Percentiles rank a stretch among this genome's conserved stretches.
Evolutionary conservation across 2,888 invertebrate genomes (phyloP).

Genomic region (Sipha maydis): DNA sequence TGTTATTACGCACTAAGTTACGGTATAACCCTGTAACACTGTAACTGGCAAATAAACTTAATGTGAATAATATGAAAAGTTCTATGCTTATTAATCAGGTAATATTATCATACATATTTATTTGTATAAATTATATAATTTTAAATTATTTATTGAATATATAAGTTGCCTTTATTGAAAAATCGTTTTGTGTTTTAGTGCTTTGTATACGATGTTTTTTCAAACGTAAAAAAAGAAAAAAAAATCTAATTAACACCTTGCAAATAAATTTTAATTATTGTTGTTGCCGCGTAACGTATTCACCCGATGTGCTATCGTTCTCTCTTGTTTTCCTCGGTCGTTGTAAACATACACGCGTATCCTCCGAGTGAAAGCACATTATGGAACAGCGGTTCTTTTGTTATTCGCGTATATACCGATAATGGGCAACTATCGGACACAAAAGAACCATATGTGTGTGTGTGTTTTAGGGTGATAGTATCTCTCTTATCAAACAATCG

Average conservation of each 20-base stretch:
- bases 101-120: background rate
- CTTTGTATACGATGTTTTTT: background rate
- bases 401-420: conserved; percentile 23
- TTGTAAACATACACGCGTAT: conserved; percentile 15
- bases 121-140: too few species aligned
- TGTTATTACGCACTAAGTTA: background rate
- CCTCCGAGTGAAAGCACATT: conserved; percentile 47
- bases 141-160: too few species aligned
- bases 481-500: conserved; percentile 51
- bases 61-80: conserved; percentile 38
- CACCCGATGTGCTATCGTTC: background rate
- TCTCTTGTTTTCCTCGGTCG: conserved; percentile 2
- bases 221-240: background rate
- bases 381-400: conserved; percentile 51
- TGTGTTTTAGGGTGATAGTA: conserved; percentile 32
- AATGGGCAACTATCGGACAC: conserved; percentile 27
- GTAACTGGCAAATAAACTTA: background rate
- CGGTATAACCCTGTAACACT: too few species aligned
- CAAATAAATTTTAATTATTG: background rate
- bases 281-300: background rate
- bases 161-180: too few species aligned
- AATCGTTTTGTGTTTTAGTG: background rate
- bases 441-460: conserved; percentile 34
- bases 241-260: background rate
- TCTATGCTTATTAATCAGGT: conserved; percentile 22